Base-by-base conservation (phyloP, 2,797 vertebrate species). In the Rhinoraja longicauda region DNA sequence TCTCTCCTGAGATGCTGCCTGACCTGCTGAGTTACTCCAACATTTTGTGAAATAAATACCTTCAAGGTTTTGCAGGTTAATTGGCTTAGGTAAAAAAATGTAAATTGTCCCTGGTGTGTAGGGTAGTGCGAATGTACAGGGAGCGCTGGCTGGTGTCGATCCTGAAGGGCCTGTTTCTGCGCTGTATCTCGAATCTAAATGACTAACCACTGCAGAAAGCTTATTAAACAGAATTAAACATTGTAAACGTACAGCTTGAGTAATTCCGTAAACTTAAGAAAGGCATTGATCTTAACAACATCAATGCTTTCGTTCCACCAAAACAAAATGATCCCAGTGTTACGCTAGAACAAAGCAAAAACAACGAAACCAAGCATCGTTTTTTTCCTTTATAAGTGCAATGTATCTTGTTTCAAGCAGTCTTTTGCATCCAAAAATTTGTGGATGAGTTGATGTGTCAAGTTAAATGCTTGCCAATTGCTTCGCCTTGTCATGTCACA, bases 391-490 rank as follows among this genome's bases (percentile, higher is more conserved):
- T 26, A 75, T 45, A 39, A 73, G 39, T 26, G 36, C 39, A 90
- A 90, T 21, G n/a, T 53, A 92, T 75, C 81, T n/a, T 62, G 93
- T 94, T 94, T 94, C 93, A 79, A 93, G 77, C 72, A 90, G 12
- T 24, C 91, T 94, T 93, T 93, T 92, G 78, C 0, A 1, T 81
- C 21, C 90, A 93, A 79, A 92, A 91, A 96, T 94, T 94, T 94
- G 94, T 94, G 93, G 93, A 95, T 95, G 93, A 93, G 95, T 95
- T 94, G 94, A 94, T 93, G 94, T 94, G 95, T 95, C 95, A 96
- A 96, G 93, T 95, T 95, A 96, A 96, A 95, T 93, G 95, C 95
- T 94, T 95, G 94, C 95, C 96, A 96, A 94, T 94, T 95, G 94
- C 94, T 94, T 84, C 92, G 93, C 93, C 93, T 95, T 93, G 95